Conservation (phyloP, 2,113 vertebrate species). For the Ahaetulla prasina region DNA sequence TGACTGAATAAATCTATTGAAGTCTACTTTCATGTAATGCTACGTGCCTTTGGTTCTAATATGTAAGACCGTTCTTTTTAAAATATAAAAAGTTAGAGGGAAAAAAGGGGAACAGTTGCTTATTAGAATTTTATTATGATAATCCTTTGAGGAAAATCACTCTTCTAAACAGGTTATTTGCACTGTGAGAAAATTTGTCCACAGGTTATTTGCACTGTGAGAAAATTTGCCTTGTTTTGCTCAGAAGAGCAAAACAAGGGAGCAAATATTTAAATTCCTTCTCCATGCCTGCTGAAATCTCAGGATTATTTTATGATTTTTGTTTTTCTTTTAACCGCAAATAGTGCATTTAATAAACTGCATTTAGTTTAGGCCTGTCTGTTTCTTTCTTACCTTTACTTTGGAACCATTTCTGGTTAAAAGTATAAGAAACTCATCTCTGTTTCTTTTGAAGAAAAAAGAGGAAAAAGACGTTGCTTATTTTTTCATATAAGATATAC, state of each 20-base stretch:
- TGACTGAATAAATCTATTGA: not conserved
- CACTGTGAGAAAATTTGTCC: not conserved
- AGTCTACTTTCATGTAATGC: not conserved
- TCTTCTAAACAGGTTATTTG: not conserved
- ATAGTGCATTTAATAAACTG: not conserved
- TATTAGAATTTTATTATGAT: not conserved
- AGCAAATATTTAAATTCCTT: not conserved
- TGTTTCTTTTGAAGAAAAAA: not conserved
- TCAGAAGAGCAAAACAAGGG: not conserved
- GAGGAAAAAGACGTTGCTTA: not conserved
- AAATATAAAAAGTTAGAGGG: not conserved
- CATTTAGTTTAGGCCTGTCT: not conserved
- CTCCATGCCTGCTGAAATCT: not conserved
- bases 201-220: not conserved
- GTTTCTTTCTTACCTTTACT: not conserved
- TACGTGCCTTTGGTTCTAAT: not conserved
- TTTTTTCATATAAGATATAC: not conserved
- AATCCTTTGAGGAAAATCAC: not conserved
- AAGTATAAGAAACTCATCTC: not conserved
- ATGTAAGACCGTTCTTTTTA: not conserved
- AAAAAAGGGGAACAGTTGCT: not conserved
- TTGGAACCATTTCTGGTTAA: not conserved
- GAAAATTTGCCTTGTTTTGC: not conserved
- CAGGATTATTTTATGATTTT: not conserved
- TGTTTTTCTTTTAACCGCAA: not conserved